These are phyloP conservation scores for Scaptomyza polygonia DNA, from an alignment of 2,888 invertebrate genomes.

Conservation along the genomic window DNA sequence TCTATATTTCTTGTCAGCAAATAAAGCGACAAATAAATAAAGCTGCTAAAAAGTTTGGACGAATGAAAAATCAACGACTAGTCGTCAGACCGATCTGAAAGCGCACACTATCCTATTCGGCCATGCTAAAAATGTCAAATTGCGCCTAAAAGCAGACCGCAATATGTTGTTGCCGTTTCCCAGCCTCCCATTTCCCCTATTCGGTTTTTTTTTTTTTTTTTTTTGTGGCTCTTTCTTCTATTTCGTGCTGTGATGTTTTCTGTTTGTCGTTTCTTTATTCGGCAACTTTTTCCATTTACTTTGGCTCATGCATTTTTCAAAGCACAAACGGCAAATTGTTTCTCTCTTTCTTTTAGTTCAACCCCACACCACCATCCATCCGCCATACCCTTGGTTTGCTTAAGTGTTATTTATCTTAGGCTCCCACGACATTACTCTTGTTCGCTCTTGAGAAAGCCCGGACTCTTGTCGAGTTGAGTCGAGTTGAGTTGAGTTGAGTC, in stretches of 20 bases:
- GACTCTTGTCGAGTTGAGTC: conserved; percentile 26
- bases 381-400: conserved; percentile 47
- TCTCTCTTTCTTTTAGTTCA: conserved; percentile 43
- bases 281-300: conserved; percentile 80
- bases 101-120: conserved; percentile 5
- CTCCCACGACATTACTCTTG: conserved; percentile 79
- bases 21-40: conserved; percentile 80
- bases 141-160: conserved; percentile 78
- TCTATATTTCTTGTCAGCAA: conserved; percentile 80
- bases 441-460: conserved; percentile 51
- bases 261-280: conserved; percentile 54
- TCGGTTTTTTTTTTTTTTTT: conserved; percentile 5
- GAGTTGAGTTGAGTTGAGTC: conserved; percentile 19
- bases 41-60: conserved; percentile 70
- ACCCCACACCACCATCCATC: conserved; percentile 5
- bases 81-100: conserved; percentile 3
- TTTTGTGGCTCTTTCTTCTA: neutral
- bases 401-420: conserved; percentile 78
- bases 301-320: conserved; percentile 80
- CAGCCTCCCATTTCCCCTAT: conserved; percentile 19
- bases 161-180: conserved; percentile 65
- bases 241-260: conserved; percentile 47
- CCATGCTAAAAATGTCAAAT: conserved; percentile 70
- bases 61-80: conserved; percentile 64
- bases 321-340: conserved; percentile 80